Base-by-base conservation (phyloP, 1,140 invertebrate genomes). In the Lepidurus apus region DNA sequence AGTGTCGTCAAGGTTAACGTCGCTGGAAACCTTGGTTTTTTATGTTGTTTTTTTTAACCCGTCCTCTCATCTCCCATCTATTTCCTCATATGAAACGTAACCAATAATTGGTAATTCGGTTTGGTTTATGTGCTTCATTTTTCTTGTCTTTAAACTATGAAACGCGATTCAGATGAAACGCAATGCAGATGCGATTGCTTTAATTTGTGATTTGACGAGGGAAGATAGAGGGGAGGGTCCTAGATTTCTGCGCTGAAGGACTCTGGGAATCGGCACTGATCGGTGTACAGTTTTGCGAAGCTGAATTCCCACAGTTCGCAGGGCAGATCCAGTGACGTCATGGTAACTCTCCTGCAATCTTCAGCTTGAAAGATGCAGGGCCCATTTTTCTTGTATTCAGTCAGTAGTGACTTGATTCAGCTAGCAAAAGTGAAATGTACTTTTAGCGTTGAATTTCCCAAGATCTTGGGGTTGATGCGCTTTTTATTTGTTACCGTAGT, bases 81-180 rank as follows among this genome's bases (percentile, higher is more conserved):
- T 65, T 7, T 65, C 53, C 53, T 7, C 53, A 13, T 65, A n/a
- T 17, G 21, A 65, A n/a, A 65, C 17, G 53, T 65, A 65, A 65
- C 53, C 53, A 65, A 65, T 65, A 65, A 65, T 65, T 65, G 53
- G 53, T 65, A 21, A 65, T 65, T 65, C 53, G 53, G 53, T n/a
- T 65, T 13, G 53, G 21, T 21, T 65, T 13, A 65, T 7, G 53
- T 65, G 53, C 13, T 65, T 65, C 21, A 65, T 7, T 65, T 65
- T 17, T 17, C 34, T 34, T 34, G 21, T 13, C 0, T 65, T 65
- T 65, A 13, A 65, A n/a, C 21, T 65, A 21, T 65, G 21, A 65
- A 65, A 65, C 13, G 53, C 8, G 21, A 65, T 65, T 34, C 34
- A 34, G 34, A 34, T 34, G 34, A 34, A 34, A 34, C 34, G 34